Evolutionary conservation across 2,888 invertebrate species (phyloP), one percentile per base, ranked within the genome.

Genomic region (Boloria euphrosyne): DNA sequence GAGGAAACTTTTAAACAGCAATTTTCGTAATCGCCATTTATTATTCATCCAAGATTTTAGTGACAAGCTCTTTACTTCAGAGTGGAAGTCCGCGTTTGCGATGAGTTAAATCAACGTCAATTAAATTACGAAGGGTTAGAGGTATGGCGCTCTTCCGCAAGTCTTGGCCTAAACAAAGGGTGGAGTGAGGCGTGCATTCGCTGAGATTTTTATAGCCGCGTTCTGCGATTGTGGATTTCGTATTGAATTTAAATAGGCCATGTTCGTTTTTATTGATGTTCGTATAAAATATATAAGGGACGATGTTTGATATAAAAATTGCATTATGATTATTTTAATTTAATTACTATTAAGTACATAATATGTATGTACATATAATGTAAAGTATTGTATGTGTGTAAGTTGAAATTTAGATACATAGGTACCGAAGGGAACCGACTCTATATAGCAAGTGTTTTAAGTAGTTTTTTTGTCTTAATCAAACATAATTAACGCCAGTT

Each of bases 71-170:
- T 69, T 68, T 63, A 62, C 65, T 59, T 60, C 55, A 43, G 16
- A 63, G 66, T 68, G 65, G 44, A 58, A 65, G 69, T 66, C 59
- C 63, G 47, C 69, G 70, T 71, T 73, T 70, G 67, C 63, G 57
- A 62, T 64, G 69, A 71, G 67, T 69, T 70, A 72, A 72, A 71
- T 72, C 72, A 66, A 71, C 69, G 70, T 73, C 73, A 73, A 72
- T 74, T 73, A 72, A 70, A 72, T 72, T 72, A 70, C 63, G 65
- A 66, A 68, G 70, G 70, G 69, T 62, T 67, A 47, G 46, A 59
- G 68, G 66, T 62, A 49, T 58, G 63, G 71, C 66, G 72, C 72
- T 65, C 67, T 74, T 72, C 70, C 68, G 55, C 59, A 66, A 69
- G 68, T 71, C 72, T 70, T 66, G 55, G 47, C 50, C 51, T 43